These are phyloP conservation scores for Onychorhynchus coronatus DNA, from an alignment of 2,113 vertebrate genomes.

Conservation along the genomic window DNA sequence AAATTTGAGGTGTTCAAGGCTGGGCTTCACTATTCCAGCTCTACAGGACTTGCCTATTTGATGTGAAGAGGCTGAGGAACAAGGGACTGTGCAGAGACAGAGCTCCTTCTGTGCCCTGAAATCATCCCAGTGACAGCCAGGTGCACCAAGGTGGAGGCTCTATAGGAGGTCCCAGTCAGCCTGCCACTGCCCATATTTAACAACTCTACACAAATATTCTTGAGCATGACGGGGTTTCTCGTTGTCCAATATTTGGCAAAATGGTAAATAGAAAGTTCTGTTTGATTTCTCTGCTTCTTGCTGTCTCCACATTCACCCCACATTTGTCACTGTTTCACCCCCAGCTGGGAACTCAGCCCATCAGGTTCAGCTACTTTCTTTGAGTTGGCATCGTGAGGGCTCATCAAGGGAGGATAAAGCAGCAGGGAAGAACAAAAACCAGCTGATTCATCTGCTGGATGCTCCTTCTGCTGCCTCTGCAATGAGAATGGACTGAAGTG, in stretches of 20 bases:
- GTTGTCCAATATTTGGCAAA: neutral
- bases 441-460: neutral
- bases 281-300: neutral
- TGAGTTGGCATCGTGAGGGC: neutral
- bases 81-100: neutral
- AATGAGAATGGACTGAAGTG: neutral
- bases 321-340: neutral
- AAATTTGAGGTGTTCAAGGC: neutral
- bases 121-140: neutral
- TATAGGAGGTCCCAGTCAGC: fast-evolving
- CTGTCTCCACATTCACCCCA: neutral
- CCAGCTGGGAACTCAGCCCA: neutral
- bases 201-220: fast-evolving
- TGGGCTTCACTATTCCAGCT: neutral
- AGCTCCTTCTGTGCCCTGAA: neutral
- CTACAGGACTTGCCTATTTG: neutral
- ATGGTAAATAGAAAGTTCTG: neutral
- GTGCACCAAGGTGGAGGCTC: neutral
- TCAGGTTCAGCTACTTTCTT: neutral
- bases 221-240: neutral
- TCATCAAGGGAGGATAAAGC: neutral
- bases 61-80: neutral
- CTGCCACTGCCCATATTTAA: neutral
- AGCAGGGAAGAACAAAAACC: neutral
- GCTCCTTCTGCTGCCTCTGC: neutral